phyloP scores from a whole-genome alignment of 2,888 invertebrate genomes.

The Nomada goodeniana region DNA sequence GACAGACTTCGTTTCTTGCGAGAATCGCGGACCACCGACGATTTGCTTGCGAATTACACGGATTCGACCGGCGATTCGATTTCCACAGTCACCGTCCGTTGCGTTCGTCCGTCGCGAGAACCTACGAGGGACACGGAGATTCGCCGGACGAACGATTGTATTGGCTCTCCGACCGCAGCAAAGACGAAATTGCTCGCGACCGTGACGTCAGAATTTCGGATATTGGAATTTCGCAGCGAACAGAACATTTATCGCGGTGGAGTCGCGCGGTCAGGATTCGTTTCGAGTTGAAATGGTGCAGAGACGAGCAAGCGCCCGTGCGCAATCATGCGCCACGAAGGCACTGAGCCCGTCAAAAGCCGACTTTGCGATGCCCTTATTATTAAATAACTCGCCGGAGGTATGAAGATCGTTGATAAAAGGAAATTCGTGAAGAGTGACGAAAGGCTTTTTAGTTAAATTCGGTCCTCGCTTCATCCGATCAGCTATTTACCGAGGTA shows the following conservation, averaged over 20 bases:
- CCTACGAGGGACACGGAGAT: background rate
- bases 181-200: background rate
- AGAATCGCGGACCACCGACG: constrained; percentile 38
- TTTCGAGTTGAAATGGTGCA: background rate
- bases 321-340: background rate
- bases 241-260: constrained; percentile 2
- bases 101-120: background rate
- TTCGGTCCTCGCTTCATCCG: background rate
- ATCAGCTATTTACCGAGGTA: constrained; percentile 26
- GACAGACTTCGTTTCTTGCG: constrained; percentile 43
- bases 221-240: background rate
- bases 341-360: background rate
- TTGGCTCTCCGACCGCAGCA: background rate
- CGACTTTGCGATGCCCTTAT: too few species aligned
- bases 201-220: constrained; percentile 2
- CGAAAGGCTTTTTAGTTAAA: background rate
- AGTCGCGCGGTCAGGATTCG: background rate
- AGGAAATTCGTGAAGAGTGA: background rate
- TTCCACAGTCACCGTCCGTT: constrained; percentile 5
- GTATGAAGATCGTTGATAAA: background rate
- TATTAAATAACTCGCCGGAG: background rate
- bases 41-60: constrained; percentile 56
- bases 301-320: background rate
- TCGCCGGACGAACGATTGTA: background rate
- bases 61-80: constrained; percentile 33